These are phyloP conservation scores for Poicephalus gulielmi DNA, from an alignment of 2,113 vertebrate genomes.

Conservation along the genomic window DNA sequence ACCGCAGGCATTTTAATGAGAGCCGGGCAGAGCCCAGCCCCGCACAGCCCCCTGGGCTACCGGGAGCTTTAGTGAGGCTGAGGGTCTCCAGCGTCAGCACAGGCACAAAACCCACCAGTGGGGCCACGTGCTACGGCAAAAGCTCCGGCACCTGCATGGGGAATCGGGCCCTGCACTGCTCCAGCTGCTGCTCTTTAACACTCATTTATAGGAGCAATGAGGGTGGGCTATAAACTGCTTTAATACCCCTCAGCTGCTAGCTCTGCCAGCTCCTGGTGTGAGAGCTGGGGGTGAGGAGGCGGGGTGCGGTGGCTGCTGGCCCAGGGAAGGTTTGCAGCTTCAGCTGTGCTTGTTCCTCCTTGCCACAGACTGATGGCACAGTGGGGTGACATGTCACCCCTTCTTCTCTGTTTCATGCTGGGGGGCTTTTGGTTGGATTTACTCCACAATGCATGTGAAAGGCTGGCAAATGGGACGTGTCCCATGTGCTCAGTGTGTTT, in stretches of 20 bases:
- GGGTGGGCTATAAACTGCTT: background rate
- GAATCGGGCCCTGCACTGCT: background rate
- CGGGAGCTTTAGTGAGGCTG: background rate
- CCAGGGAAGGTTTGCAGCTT: background rate
- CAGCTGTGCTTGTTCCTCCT: background rate
- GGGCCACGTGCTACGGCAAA: background rate
- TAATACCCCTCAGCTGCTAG: background rate
- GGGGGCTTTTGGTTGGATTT: background rate
- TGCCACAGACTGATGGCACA: background rate
- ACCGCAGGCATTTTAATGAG: conserved; percentile 18
- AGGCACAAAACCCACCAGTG: rapidly evolving
- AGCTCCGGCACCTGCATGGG: background rate
- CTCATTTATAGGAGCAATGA: background rate
- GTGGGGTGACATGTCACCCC: background rate
- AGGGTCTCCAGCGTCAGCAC: background rate
- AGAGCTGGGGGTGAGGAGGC: background rate
- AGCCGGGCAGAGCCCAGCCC: background rate
- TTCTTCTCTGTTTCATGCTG: background rate
- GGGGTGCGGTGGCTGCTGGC: background rate
- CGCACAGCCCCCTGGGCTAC: background rate
- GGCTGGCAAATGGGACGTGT: background rate
- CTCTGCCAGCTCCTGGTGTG: background rate
- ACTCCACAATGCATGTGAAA: rapidly evolving
- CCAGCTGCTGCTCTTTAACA: background rate
- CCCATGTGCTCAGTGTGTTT: background rate